Percentiles rank a stretch among this genome's conserved stretches.
Conservation (phyloP, 2,113 vertebrate species). For the Thalassoma bifasciatum region DNA sequence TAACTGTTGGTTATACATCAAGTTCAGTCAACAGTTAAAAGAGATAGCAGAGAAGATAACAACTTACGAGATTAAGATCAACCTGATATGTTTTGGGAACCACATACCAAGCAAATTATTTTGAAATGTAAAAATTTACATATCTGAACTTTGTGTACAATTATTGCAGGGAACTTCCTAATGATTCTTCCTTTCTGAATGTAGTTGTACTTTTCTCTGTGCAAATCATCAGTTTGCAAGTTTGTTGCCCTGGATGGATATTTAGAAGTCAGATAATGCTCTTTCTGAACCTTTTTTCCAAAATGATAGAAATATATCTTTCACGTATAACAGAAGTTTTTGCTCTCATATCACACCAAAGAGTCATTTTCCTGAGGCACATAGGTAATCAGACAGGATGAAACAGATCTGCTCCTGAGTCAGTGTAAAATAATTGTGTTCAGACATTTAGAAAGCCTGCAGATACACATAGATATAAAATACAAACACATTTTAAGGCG, state of each 20-base stretch:
- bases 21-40: no score
- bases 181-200: no score
- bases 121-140: no score
- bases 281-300: slow-evolving; percentile 20
- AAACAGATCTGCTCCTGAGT: slow-evolving; percentile 6
- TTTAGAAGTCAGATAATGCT: slow-evolving; percentile 14
- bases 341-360: slow-evolving; percentile 29
- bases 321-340: neutral
- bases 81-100: slow-evolving; percentile 11
- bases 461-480: slow-evolving; percentile 6
- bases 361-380: slow-evolving; percentile 41
- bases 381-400: slow-evolving; percentile 20
- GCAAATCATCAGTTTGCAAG: neutral
- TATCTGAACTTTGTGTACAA: no score
- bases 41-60: no score
- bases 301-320: slow-evolving; percentile 7
- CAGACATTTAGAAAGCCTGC: neutral
- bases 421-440: slow-evolving; percentile 5
- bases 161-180: no score
- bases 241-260: neutral
- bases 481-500: neutral
- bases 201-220: no score
- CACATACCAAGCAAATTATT: neutral
- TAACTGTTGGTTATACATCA: no score
- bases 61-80: no score